Evolutionary conservation across 2,113 vertebrate species (phyloP).

Genomic region (cattle (Bos taurus)): DNA sequence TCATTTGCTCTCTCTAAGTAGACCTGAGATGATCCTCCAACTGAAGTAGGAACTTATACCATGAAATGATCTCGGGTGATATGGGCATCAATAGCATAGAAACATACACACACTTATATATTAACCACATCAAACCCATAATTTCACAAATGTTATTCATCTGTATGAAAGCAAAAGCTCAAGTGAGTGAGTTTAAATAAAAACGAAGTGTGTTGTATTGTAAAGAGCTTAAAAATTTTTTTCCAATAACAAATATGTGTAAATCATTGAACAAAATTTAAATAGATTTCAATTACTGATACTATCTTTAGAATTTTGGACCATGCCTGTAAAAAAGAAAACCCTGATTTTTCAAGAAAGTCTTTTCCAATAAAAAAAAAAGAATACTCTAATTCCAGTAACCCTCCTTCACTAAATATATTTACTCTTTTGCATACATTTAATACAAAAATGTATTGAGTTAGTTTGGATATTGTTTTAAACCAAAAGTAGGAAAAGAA

Average conservation of each 20-base stretch:
- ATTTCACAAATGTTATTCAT: not conserved
- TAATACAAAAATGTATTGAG: not conserved
- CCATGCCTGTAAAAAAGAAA: not conserved
- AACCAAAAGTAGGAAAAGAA: not conserved
- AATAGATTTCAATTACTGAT: not conserved
- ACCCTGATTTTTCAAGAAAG: not conserved
- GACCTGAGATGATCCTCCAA: not conserved
- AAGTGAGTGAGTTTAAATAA: not conserved
- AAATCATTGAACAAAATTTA: not conserved
- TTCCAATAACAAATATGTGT: not conserved
- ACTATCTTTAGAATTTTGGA: not conserved
- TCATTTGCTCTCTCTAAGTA: not conserved
- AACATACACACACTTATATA: not conserved
- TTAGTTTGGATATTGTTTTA: not conserved
- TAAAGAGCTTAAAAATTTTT: not conserved
- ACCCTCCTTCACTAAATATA: not conserved
- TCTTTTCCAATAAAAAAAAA: not conserved
- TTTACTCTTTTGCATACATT: not conserved
- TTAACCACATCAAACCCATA: not conserved
- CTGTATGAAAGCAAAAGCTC: not conserved
- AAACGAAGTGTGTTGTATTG: not conserved
- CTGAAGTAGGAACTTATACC: not conserved
- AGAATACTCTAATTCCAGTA: not conserved
- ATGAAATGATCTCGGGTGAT: not conserved
- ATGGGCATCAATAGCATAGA: not conserved